Percentiles rank a stretch among this genome's conserved stretches.
phyloP scores from a whole-genome alignment of 2,888 invertebrate genomes.

The Drosophila trichaetosa region DNA sequence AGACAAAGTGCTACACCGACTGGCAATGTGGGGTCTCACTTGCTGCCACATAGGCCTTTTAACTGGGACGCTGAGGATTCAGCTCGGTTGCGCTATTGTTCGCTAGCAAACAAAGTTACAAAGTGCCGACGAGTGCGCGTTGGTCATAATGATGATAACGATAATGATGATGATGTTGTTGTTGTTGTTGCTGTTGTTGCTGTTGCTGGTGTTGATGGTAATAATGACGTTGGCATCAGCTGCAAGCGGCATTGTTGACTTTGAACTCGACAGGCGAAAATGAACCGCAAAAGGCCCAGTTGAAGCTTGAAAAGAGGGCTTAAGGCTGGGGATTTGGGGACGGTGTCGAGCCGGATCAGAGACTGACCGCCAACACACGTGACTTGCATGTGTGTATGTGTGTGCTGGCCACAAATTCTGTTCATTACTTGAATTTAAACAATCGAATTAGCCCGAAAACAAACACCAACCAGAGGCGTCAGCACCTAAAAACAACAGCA shows the following conservation, averaged over 20 bases:
- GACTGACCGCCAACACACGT: conserved; percentile 36
- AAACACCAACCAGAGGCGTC: conserved; percentile 42
- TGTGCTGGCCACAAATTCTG: conserved; percentile 33
- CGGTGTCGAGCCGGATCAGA: neutral
- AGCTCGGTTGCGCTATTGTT: conserved; percentile 37
- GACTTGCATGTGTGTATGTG: conserved; percentile 34
- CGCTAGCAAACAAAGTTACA: conserved; percentile 46
- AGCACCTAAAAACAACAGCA: conserved; percentile 21
- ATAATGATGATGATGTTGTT: neutral
- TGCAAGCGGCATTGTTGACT: conserved; percentile 53
- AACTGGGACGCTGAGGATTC: conserved; percentile 10
- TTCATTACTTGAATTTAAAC: conserved; percentile 67
- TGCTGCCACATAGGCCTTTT: conserved; percentile 37
- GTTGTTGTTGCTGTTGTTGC: conserved; percentile 27
- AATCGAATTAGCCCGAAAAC: conserved; percentile 66
- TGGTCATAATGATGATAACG: conserved; percentile 21
- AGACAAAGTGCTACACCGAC: conserved; percentile 24
- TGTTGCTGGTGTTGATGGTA: conserved; percentile 9
- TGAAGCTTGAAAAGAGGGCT: neutral
- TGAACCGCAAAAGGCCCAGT: conserved; percentile 58
- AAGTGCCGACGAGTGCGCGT: conserved; percentile 39
- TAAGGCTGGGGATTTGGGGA: neutral
- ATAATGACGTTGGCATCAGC: conserved; percentile 13
- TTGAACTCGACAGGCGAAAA: conserved; percentile 54
- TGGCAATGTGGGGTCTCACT: conserved; percentile 4